Evolutionary conservation across 2,113 vertebrate species (phyloP), one percentile per base, ranked within the genome.

Genomic region (Pygoscelis adeliae): DNA sequence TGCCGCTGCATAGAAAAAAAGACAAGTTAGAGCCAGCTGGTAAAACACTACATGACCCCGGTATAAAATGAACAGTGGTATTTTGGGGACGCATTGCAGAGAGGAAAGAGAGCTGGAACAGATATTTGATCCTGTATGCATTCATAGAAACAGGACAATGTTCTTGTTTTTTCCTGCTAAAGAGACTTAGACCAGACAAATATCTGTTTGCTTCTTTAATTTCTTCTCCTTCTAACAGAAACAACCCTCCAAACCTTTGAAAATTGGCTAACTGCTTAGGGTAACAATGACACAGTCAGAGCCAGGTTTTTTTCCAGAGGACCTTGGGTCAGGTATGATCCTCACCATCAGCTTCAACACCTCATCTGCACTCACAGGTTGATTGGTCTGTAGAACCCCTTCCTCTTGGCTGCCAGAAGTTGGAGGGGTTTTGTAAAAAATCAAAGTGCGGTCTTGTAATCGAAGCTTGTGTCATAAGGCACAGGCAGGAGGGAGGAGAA

Each of bases 201-300:
- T 56, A 76, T 11, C 29, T 59, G 11, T 40, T 71, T 82, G 11
- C 5, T 17, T 55, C 36, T 78, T 74, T 56, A 56, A 67, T 91
- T 89, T 89, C 5, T 69, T 85, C 49, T 70, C 9, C 36, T 88
- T 40, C 65, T 69, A 36, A 89, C 11, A 78, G 63, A 96, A 91
- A 56, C 12, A 89, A 61, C 11, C 26, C 38, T 59, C 34, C 14
- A 87, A 77, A 56, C 52, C 63, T 47, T 72, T 82, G 87, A 82
- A 76, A 85, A 82, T 1, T 65, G 52, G 4, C 70, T 56, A 61
- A 38, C 29, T 69, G 29, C 25, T 65, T 67, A 65, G 42, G 34
- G 40, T 90, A 59, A 91, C 89, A 91, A 91, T 87, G 76, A 65
- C 83, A 81, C 59, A 89, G 89, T 50, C 50, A 78, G 87, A 81